phyloP scores from a whole-genome alignment of 2,888 invertebrate genomes.

The Cacoxenus indagator region DNA sequence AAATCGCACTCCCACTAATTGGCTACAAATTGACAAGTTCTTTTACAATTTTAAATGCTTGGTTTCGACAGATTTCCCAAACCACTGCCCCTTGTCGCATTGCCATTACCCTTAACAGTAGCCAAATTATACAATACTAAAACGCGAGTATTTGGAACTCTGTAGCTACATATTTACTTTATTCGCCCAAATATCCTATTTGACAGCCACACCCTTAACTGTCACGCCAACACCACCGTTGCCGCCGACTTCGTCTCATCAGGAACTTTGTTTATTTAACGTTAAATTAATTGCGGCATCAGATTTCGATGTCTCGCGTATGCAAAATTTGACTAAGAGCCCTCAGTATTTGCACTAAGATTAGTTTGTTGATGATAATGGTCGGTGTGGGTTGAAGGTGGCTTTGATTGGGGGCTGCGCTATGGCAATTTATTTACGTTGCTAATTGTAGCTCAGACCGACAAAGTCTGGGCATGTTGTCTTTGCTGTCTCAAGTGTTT shows the following conservation, averaged over 20 bases:
- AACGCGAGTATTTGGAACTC: background rate
- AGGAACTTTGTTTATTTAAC: conserved; percentile 49
- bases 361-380: conserved; percentile 41
- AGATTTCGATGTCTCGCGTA: conserved; percentile 40
- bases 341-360: conserved; percentile 45
- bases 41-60: background rate
- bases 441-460: conserved; percentile 48
- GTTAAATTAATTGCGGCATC: conserved; percentile 57
- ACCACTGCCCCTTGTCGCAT: background rate
- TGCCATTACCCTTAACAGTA: background rate
- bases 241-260: background rate
- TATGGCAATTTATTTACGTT: conserved; percentile 47
- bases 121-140: background rate
- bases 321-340: conserved; percentile 32
- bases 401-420: background rate
- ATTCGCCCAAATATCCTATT: conserved; percentile 23
- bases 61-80: no score
- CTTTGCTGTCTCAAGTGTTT: conserved; percentile 11
- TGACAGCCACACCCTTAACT: conserved; percentile 20
- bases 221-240: background rate
- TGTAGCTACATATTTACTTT: conserved; percentile 18
- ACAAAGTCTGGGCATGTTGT: conserved; percentile 17
- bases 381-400: no score
- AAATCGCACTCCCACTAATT: no score
- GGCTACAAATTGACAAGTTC: conserved; percentile 15